Base-by-base conservation (phyloP, 2,888 invertebrate species). In the Petrolisthes cinctipes region DNA sequence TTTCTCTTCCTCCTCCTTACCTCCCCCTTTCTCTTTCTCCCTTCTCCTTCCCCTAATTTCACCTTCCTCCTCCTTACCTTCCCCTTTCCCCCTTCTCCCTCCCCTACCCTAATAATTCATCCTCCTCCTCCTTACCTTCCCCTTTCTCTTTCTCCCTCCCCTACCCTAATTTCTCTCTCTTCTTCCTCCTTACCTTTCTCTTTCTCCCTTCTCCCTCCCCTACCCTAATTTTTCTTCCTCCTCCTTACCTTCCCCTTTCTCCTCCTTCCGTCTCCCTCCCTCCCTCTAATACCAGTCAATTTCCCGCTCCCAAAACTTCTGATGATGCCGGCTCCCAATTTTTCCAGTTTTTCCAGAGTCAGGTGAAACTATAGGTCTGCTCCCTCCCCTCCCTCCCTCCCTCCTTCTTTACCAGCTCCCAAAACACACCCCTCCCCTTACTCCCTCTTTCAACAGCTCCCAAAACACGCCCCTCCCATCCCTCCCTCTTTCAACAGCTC, bases 11-110 rank as follows among this genome's bases (percentile, higher is more conserved):
- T 20, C 20, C 66, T 23, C 66, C 37, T 9, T 17, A n/a, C 11
- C 7, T 71, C 53, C 66, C 78, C 51, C 78, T 23, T 61, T 61
- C 37, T 78, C 78, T 66, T 78, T 37, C 53, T 78, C 84, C 51
- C 78, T 5, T 23, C 82, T 5, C 37, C 82, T 54, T 23, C 17
- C n/a, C n/a, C 66, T 51, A 54, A 23, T 51, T 82, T 5, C 4
- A 61, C 57, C 4, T 51, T 9, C 56, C 37, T 56, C 66, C 37
- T 37, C 37, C 37, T 23, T 1, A 4, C 56, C 23, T 57, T 56
- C n/a, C 9, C n/a, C n/a, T 23, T n/a, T 53, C n/a, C 78, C 54
- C n/a, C 78, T 53, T 23, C 14, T 20, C 56, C 61, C n/a, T 78
- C 11, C 54, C n/a, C 37, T 11, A 20, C 20, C 37, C 53, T 68